Evolutionary conservation across 2,797 vertebrate genomes (phyloP).

Genomic region (Otolemur crassicaudatus): DNA sequence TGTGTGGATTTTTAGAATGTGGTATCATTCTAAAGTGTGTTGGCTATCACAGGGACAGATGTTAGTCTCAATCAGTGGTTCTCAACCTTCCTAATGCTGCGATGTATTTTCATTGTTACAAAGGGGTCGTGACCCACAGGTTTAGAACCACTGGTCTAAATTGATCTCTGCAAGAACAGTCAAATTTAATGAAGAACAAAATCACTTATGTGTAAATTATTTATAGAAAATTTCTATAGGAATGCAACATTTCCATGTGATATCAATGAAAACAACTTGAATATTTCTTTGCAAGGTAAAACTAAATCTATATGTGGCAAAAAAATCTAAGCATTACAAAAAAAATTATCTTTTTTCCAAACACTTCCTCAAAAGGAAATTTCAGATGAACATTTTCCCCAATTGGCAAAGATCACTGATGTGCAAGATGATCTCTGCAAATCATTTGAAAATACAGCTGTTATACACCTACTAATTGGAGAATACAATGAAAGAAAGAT

Average conservation of each 20-base stretch:
- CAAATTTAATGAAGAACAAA: not conserved
- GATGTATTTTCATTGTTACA: too few relatives aligned
- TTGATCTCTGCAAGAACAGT: not conserved
- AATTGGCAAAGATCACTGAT: not conserved
- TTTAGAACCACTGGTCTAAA: too few relatives aligned
- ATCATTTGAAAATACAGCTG: not conserved
- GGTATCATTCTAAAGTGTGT: not conserved
- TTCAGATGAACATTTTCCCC: not conserved
- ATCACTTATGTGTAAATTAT: not conserved
- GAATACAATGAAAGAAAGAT: not conserved
- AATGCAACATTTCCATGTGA: not conserved
- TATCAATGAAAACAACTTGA: not conserved
- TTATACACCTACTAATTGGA: not conserved
- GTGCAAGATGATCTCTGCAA: not conserved
- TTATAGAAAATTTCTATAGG: not conserved
- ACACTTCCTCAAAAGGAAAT: not conserved
- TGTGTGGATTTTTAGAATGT: not conserved
- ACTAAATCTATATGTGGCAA: not conserved
- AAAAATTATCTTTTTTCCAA: not conserved
- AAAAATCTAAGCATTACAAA: not conserved
- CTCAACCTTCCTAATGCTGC: too few relatives aligned
- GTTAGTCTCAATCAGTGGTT: not conserved
- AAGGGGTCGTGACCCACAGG: too few relatives aligned
- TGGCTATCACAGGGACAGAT: not conserved
- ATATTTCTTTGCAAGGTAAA: not conserved